Conservation (phyloP, 2,113 vertebrate species). For the Haemorhous mexicanus region DNA sequence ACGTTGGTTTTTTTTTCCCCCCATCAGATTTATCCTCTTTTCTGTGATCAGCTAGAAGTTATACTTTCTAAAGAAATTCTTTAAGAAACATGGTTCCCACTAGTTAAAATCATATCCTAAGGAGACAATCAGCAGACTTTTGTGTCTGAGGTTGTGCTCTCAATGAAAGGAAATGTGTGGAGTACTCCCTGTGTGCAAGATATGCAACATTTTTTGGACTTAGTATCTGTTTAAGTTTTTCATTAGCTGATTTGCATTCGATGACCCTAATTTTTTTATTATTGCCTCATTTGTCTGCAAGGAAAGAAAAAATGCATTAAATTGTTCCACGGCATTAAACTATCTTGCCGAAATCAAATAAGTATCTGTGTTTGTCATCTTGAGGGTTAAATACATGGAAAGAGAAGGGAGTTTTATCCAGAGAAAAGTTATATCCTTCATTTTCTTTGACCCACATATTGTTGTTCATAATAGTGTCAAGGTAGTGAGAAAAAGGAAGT, state of each 20-base stretch:
- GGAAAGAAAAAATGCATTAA: background rate
- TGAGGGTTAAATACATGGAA: background rate
- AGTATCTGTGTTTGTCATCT: background rate
- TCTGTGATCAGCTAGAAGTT: background rate
- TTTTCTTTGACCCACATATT: background rate
- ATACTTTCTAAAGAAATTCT: background rate
- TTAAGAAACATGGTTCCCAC: background rate
- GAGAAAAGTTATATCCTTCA: background rate
- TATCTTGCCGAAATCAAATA: background rate
- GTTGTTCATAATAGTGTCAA: background rate
- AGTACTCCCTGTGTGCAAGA: background rate
- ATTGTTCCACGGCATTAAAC: background rate
- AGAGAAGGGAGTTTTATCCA: background rate
- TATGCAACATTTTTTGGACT: background rate
- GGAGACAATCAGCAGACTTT: background rate
- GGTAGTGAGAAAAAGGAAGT: background rate
- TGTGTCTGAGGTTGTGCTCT: background rate
- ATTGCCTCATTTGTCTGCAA: background rate
- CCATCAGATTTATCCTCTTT: background rate
- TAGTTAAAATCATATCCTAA: background rate
- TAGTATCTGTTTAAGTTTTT: background rate
- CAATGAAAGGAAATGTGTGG: background rate
- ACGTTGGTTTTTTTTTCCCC: background rate
- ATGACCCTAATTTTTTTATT: background rate
- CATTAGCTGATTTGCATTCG: background rate